Evolutionary conservation across 2,797 vertebrate species (phyloP), one percentile per base, ranked within the genome.

Genomic region (Australoheros facetus): DNA sequence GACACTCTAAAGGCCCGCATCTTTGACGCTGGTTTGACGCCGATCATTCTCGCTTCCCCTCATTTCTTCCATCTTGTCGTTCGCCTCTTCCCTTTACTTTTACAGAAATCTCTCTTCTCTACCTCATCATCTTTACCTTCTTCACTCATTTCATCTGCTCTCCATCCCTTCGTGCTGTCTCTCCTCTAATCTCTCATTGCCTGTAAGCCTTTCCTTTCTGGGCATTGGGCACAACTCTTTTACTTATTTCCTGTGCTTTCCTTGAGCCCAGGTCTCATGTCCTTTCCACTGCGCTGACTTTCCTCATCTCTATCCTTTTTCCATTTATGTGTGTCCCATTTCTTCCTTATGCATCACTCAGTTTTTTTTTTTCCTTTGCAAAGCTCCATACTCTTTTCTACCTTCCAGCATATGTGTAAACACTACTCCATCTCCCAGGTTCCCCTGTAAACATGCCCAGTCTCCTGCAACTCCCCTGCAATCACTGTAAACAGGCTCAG

Each of bases 401-500:
- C 69, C 83, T 90, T 80, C 82, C 87, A 87, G 87, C 84, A 88
- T 93, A 91, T 88, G 87, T 94, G 89, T 93, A 94, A 94, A 93
- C 91, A 94, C 87, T 84, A 84, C 88, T 94, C 90, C 88, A 90
- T 94, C 93, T 94, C 90, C 85, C 90, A 89, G 91, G 89, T 91
- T 88, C 79, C 87, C 92, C 92, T 92, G 86, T 94, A 94, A 95
- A 95, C 93, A 95, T 91, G 89, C 87, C 87, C 88, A 84, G 90
- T 89, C 93, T 94, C 86, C 88, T 90, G 87, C 93, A 93, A 88
- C 92, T 93, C 90, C 92, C 79, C 91, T 90, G 90, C 92, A 93
- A 94, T 94, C 92, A 91, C 92, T 92, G 93, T 94, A 94, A 95
- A 95, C 95, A 94, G 90, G 92, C 91, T 93, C 94, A 93, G 92